These are phyloP conservation scores for Gobionotothen gibberifrons DNA, from an alignment of 2,797 vertebrate genomes.

Conservation along the genomic window DNA sequence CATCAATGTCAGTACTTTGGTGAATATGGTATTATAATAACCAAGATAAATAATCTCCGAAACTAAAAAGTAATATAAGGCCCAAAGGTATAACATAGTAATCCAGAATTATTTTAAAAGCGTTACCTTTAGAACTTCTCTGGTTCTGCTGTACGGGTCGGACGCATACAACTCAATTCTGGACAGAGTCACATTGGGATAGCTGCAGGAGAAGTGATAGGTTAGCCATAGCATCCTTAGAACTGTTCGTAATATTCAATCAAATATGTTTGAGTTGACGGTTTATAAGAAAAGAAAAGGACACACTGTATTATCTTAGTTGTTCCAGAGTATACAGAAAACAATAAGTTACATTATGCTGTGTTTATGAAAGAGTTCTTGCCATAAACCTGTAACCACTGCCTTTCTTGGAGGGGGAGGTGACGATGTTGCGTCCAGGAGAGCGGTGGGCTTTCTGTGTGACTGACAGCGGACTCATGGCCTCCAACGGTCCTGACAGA, in stretches of 20 bases:
- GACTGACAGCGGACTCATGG: conserved; percentile 83
- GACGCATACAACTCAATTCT: conserved; percentile 80
- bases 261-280: neutral
- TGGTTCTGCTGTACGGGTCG: conserved; percentile 84
- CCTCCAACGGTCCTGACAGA: conserved; percentile 83
- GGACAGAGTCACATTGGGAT: conserved; percentile 88
- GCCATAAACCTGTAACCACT: conserved; percentile 88
- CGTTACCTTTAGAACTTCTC: conserved; percentile 84
- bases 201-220: conserved; percentile 76
- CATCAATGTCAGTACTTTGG: neutral
- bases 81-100: neutral
- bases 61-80: neutral
- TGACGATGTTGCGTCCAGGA: conserved; percentile 89
- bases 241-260: neutral
- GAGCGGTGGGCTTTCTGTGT: conserved; percentile 72
- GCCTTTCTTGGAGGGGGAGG: conserved; percentile 89
- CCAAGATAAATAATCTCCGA: neutral
- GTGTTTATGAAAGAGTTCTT: conserved; percentile 18
- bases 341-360: neutral
- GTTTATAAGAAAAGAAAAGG: neutral
- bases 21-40: neutral
- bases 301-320: too few species aligned
- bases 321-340: neutral
- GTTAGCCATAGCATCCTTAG: neutral
- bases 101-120: neutral